Evolutionary conservation across 1,140 invertebrate genomes (phyloP), one percentile per base, ranked within the genome.

Genomic region (Lucilia sericata): DNA sequence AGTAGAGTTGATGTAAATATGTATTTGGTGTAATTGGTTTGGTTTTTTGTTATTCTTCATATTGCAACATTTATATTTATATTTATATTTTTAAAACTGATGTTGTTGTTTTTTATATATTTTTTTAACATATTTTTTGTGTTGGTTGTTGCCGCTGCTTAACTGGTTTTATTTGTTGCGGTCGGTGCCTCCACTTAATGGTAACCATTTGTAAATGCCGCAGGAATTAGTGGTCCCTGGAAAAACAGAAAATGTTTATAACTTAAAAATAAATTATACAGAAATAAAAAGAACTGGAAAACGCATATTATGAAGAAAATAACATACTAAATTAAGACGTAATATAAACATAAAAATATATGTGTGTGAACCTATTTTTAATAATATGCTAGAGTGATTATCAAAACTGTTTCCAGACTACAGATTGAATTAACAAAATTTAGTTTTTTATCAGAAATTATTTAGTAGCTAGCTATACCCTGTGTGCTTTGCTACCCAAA

Each of bases 191-290:
- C 89, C 87, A 87, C 94, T 97, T 96, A 97, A 95, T 97, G 96
- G 94, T 97, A 97, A 93, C 96, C 96, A 93, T 97, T 97, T 94
- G 96, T 97, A 93, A 97, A 97, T 93, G 96, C 96, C 92, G 96
- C 96, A 93, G 96, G 96, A 94, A 97, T 97, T 93, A 97, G 93
- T 92, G 96, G 96, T 92, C 96, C 96, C 96, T 97, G 94, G 84
- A 88, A 90, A 88, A 86, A 89, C 5, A 88, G 13, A n/a, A 47
- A 34, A 83, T 13, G 12, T 51, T 14, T 74, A 47, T 19, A 34
- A n/a, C 21, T 70, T 70, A 70, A 70, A 21, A 70, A 70, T 21
- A 25, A 25, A 60, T 9, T 19, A 82, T 47, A 65, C 42, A 81
- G 14, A 42, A 51, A 30, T 82, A 65, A 21, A 55, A 55, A n/a